Percentiles rank a stretch among this genome's conserved stretches.
Evolutionary conservation across 2,113 vertebrate genomes (phyloP).

Genomic region (Cephalopholis sonnerati): DNA sequence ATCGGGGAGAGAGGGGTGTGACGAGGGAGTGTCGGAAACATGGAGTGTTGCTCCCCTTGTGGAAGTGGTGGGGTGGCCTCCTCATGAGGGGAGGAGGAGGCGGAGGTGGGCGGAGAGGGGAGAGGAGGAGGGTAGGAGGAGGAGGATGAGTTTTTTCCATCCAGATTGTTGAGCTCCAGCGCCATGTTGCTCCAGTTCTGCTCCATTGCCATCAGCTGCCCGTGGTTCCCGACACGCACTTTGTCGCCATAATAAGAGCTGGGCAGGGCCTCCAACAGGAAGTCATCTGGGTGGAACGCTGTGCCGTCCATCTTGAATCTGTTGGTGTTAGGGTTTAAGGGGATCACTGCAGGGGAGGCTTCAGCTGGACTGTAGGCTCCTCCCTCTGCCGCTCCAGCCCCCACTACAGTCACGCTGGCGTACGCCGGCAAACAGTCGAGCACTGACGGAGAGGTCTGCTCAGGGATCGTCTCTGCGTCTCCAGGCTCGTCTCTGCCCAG

Average conservation of each 20-base stretch:
- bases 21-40: conserved; percentile 68
- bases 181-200: conserved; percentile 88
- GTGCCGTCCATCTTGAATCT: conserved; percentile 69
- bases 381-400: conserved; percentile 5
- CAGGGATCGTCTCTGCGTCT: conserved; percentile 68
- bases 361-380: conserved; percentile 52
- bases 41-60: conserved; percentile 68
- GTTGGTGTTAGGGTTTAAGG: not conserved
- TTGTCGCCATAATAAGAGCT: conserved; percentile 67
- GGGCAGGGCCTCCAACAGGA: conserved; percentile 62
- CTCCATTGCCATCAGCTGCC: conserved; percentile 70
- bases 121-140: conserved; percentile 68
- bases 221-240: conserved; percentile 69
- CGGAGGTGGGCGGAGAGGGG: conserved; percentile 47
- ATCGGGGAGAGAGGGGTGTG: conserved; percentile 68
- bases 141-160: conserved; percentile 67
- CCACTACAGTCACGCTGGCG: conserved; percentile 68
- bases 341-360: conserved; percentile 22
- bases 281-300: conserved; percentile 61
- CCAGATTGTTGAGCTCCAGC: conserved; percentile 76
- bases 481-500: conserved; percentile 48
- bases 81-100: conserved; percentile 74
- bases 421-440: conserved; percentile 81
- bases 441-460: conserved; percentile 67
- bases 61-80: conserved; percentile 49